A percentile compares a stretch with the other conserved stretches of the same genome.
These are phyloP conservation scores for Hoplodrina ambigua DNA, from an alignment of 2,888 invertebrate genomes.

Conservation along the genomic window DNA sequence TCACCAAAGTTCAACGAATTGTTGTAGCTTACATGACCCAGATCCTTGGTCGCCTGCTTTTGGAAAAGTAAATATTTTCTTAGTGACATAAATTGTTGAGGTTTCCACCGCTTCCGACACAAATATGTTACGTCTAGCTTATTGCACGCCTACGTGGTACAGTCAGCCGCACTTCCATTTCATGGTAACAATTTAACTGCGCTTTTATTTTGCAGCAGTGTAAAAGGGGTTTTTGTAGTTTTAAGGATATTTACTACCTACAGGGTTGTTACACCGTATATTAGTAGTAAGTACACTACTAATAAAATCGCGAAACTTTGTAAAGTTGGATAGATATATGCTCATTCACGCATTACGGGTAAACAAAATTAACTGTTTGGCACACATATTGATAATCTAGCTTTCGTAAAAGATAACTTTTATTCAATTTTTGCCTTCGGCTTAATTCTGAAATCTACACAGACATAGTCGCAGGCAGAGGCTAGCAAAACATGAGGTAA, in stretches of 20 bases:
- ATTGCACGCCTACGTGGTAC: constrained; percentile 29
- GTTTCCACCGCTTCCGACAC: constrained; percentile 45
- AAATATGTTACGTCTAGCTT: constrained; percentile 51
- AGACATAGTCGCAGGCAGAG: too few relatives aligned
- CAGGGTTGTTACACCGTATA: not conserved
- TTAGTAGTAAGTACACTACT: too few relatives aligned
- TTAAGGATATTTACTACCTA: not conserved
- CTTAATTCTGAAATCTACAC: too few relatives aligned
- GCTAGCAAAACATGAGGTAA: too few relatives aligned
- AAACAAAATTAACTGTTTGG: too few relatives aligned
- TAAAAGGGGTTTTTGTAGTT: not conserved
- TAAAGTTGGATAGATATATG: too few relatives aligned
- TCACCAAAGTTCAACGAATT: constrained; percentile 58
- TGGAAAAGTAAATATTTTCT: constrained; percentile 47
- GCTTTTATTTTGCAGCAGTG: not conserved
- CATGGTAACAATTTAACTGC: not conserved
- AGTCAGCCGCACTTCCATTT: not conserved
- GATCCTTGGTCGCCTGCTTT: constrained; percentile 52
- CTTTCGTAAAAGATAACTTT: too few relatives aligned
- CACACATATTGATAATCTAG: too few relatives aligned
- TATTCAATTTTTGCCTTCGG: too few relatives aligned
- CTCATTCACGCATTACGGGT: too few relatives aligned
- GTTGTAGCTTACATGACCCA: constrained; percentile 57
- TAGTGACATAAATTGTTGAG: constrained; percentile 44
- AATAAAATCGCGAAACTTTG: too few relatives aligned